These are phyloP conservation scores for Aphelocoma coerulescens DNA, from an alignment of 2,113 vertebrate species.

Conservation along the genomic window DNA sequence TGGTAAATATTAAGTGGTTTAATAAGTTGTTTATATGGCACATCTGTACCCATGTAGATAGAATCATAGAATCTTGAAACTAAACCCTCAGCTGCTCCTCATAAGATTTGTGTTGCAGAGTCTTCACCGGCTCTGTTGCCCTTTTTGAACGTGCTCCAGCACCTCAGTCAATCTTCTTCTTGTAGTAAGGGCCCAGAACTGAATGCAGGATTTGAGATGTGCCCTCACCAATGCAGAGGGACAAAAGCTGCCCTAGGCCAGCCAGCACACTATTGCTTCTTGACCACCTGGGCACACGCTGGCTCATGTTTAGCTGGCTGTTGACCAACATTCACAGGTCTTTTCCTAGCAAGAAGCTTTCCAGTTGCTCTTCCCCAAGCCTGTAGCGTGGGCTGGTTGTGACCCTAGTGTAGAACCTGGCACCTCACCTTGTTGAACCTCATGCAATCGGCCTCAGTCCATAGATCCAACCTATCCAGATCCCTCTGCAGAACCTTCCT, in stretches of 20 bases:
- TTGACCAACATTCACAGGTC: not conserved
- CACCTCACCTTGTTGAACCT: not conserved
- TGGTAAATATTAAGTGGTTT: not conserved
- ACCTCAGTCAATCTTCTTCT: not conserved
- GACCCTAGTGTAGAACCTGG: not conserved
- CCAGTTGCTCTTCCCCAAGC: not conserved
- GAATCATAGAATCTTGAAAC: not conserved
- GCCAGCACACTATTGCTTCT: not conserved
- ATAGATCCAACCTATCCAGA: not conserved
- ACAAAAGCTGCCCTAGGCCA: not conserved
- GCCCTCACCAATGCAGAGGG: not conserved
- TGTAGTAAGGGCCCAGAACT: not conserved
- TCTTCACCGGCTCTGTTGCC: not conserved
- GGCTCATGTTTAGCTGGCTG: not conserved
- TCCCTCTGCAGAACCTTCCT: not conserved
- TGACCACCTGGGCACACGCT: not conserved
- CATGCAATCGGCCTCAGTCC: not conserved
- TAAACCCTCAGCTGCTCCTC: not conserved
- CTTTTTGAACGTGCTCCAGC: not conserved
- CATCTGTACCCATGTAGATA: not conserved
- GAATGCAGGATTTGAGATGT: not conserved
- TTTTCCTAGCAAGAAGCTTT: not conserved
- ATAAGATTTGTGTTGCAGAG: not conserved
- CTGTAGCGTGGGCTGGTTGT: not conserved
- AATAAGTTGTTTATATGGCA: not conserved